Percentiles rank a stretch among this genome's conserved stretches.
These are phyloP conservation scores for Caenorhabditis macrosperma DNA, from an alignment of 2,888 invertebrate genomes.

Conservation along the genomic window DNA sequence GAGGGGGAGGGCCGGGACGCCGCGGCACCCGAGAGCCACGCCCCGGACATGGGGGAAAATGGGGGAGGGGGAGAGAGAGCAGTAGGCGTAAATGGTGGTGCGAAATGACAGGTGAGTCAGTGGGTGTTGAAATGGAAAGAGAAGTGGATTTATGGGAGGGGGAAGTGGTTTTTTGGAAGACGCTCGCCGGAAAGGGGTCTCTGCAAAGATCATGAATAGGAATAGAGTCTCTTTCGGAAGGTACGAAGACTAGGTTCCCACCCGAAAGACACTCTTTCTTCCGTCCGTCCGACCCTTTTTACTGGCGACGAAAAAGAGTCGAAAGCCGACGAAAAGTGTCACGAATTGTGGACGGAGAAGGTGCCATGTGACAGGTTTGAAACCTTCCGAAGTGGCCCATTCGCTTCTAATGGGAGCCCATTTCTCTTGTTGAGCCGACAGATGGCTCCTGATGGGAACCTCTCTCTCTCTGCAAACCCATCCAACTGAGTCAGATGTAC, in stretches of 20 bases:
- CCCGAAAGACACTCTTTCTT: neutral
- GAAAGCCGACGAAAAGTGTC: constrained; percentile 19
- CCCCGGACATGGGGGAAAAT: constrained; percentile 22
- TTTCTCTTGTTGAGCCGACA: too few relatives aligned
- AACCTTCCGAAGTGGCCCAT: constrained; percentile 44
- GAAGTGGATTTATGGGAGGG: constrained; percentile 4
- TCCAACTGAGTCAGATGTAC: too few relatives aligned
- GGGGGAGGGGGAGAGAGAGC: neutral
- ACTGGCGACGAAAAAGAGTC: neutral
- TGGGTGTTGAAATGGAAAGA: neutral
- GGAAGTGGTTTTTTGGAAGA: neutral
- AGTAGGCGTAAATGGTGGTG: constrained; percentile 12
- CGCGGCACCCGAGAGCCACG: constrained; percentile 27
- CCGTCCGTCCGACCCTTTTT: neutral
- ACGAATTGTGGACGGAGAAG: constrained; percentile 37
- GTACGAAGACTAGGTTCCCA: neutral
- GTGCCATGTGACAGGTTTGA: constrained; percentile 53
- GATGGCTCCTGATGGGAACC: constrained; percentile 14
- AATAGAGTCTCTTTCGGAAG: too few relatives aligned
- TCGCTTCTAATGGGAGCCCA: constrained; percentile 4
- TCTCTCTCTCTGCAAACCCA: constrained; percentile 2
- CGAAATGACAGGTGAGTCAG: constrained; percentile 30
- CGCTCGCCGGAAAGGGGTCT: neutral
- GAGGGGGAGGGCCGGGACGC: constrained; percentile 21
- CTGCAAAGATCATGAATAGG: too few relatives aligned